A percentile compares a stretch with the other conserved stretches of the same genome.
These are phyloP conservation scores for Zeuzera pyrina DNA, from an alignment of 2,888 invertebrate genomes.

Conservation along the genomic window DNA sequence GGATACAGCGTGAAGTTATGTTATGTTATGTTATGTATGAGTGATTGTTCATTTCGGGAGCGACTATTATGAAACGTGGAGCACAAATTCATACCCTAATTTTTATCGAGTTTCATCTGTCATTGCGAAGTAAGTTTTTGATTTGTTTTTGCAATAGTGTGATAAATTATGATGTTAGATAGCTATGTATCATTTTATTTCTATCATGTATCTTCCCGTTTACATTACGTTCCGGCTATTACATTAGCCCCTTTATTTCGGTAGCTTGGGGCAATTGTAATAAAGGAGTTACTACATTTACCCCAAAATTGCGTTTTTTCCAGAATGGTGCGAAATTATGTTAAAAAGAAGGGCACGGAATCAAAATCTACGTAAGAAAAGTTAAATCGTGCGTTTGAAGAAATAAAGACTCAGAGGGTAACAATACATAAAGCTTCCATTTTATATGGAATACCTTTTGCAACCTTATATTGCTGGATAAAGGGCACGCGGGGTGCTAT, in stretches of 20 bases:
- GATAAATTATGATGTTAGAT: not conserved
- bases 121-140: not conserved
- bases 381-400: slow-evolving; percentile 4
- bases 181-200: not conserved
- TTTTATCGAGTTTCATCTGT: not conserved
- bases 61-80: not conserved
- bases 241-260: not conserved
- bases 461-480: slow-evolving; percentile 3
- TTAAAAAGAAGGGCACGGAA: slow-evolving; percentile 3
- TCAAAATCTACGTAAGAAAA: slow-evolving; percentile 5
- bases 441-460: slow-evolving; percentile 1
- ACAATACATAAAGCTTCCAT: slow-evolving; percentile 3
- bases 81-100: not conserved
- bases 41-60: not conserved
- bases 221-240: not conserved
- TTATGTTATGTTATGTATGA: no score
- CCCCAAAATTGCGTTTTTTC: slow-evolving; percentile 3
- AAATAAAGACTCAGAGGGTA: slow-evolving; percentile 3
- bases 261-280: slow-evolving; percentile 3
- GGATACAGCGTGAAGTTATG: no score
- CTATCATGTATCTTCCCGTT: not conserved
- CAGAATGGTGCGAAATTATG: slow-evolving; percentile 6
- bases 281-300: slow-evolving; percentile 3
- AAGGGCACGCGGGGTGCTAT: slow-evolving; percentile 6
- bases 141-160: not conserved